These are phyloP conservation scores for Clinocottus analis DNA, from an alignment of 2,113 vertebrate genomes.

Conservation along the genomic window DNA sequence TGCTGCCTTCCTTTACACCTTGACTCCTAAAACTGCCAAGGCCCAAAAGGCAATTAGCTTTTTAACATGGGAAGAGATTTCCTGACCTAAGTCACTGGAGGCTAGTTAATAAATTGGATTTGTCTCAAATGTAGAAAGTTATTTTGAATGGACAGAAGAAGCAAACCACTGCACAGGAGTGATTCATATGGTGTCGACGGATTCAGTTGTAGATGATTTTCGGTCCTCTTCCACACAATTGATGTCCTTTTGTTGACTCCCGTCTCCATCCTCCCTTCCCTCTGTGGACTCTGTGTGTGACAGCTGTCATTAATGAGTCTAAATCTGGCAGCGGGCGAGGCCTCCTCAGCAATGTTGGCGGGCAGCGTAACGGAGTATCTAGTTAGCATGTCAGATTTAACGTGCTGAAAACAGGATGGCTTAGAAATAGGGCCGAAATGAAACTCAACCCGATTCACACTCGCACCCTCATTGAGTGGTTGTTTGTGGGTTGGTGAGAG, in stretches of 20 bases:
- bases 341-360: slow-evolving; percentile 37
- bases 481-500: slow-evolving; percentile 35
- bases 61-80: slow-evolving; percentile 47
- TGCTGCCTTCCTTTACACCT: slow-evolving; percentile 39
- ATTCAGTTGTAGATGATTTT: slow-evolving; percentile 10
- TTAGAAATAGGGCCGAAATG: slow-evolving; percentile 52
- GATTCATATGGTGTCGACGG: slow-evolving; percentile 11
- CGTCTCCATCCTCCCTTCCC: neutral
- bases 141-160: slow-evolving; percentile 8
- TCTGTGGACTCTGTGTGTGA: slow-evolving; percentile 41
- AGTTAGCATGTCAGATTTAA: slow-evolving; percentile 71
- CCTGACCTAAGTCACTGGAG: slow-evolving; percentile 39
- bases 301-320: slow-evolving; percentile 74
- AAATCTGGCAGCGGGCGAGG: slow-evolving; percentile 55
- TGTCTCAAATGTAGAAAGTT: neutral
- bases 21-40: slow-evolving; percentile 40
- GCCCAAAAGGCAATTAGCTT: slow-evolving; percentile 65
- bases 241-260: slow-evolving; percentile 13
- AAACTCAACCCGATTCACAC: slow-evolving; percentile 53
- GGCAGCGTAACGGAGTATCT: slow-evolving; percentile 62
- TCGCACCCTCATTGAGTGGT: slow-evolving; percentile 3
- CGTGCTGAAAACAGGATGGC: slow-evolving; percentile 69
- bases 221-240: neutral
- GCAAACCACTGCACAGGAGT: slow-evolving; percentile 3
- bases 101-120: slow-evolving; percentile 24